Base-by-base conservation (phyloP, 2,888 invertebrate species). In the Caenorhabditis sp. region DNA sequence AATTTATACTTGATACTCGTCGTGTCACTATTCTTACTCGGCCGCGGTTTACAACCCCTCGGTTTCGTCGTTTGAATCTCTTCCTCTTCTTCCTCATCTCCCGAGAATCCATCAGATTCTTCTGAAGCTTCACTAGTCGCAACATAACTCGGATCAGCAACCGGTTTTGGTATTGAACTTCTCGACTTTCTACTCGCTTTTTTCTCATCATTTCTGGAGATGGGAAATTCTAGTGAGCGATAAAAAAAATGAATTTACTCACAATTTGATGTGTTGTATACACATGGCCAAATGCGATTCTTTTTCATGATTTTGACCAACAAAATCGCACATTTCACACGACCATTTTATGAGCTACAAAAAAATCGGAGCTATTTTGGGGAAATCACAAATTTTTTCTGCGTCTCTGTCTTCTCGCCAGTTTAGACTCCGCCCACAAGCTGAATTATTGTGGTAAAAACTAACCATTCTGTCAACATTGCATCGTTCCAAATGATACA, bases 401-500 rank as follows among this genome's bases (percentile, higher is more conserved):
- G 31, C 31, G n/a, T n/a, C n/a, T n/a, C n/a, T n/a, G n/a, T n/a
- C n/a, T n/a, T n/a, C n/a, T n/a, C n/a, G n/a, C n/a, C n/a, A n/a
- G n/a, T n/a, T n/a, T n/a, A n/a, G n/a, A n/a, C n/a, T n/a, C n/a
- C n/a, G n/a, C n/a, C n/a, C n/a, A n/a, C n/a, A n/a, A n/a, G n/a
- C n/a, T n/a, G n/a, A n/a, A n/a, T n/a, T n/a, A n/a, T n/a, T n/a
- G n/a, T n/a, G n/a, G n/a, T n/a, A n/a, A n/a, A n/a, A n/a, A 31
- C 31, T 10, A 31, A 31, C 31, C 55, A n/a, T 26, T 26, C 23
- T 17, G 2, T 69, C 66, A 0, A 74, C 19, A 8, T 57, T 50
- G 37, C 75, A 75, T 53, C 75, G n/a, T 14, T 69, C 69, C 4
- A 75, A 17, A 57, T 75, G 75, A 57, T 75, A 75, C 17, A 43